Conservation (phyloP, 2,888 invertebrate genomes). For the Drosophila cognata region DNA sequence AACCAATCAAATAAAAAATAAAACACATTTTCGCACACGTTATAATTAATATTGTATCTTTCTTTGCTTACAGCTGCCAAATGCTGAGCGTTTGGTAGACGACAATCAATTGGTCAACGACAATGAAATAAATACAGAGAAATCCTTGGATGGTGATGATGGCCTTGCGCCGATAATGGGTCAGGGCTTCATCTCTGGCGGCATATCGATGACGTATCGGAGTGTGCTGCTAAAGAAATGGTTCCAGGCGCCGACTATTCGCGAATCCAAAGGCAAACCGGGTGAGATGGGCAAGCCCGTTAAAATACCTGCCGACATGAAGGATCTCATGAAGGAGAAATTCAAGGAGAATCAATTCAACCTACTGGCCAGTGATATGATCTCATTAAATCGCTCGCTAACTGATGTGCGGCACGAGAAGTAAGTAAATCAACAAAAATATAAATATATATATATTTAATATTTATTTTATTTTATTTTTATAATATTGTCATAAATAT, state of each 20-base stretch:
- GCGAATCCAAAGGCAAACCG: slow-evolving; percentile 89
- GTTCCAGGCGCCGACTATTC: slow-evolving; percentile 90
- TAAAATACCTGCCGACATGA: slow-evolving; percentile 93
- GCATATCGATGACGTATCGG: slow-evolving; percentile 84
- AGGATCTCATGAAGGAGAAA: slow-evolving; percentile 95
- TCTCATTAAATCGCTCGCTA: slow-evolving; percentile 97
- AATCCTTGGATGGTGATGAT: slow-evolving; percentile 81
- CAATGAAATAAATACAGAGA: slow-evolving; percentile 85
- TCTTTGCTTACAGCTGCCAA: slow-evolving; percentile 63
- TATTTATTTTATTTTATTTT: not conserved
- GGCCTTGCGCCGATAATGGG: slow-evolving; percentile 68
- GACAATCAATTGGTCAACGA: slow-evolving; percentile 85
- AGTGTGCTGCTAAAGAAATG: slow-evolving; percentile 88
- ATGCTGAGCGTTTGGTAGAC: slow-evolving; percentile 82
- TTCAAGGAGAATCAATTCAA: slow-evolving; percentile 99
- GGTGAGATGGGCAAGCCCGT: slow-evolving; percentile 98
- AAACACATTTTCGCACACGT: not conserved
- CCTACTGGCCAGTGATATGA: slow-evolving; percentile 98
- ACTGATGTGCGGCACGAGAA: slow-evolving; percentile 96
- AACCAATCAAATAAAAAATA: not conserved
- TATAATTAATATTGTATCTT: not conserved
- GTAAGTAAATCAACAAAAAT: slow-evolving; percentile 86
- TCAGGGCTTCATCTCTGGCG: slow-evolving; percentile 77
- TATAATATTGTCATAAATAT: not conserved
- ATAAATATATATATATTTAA: not conserved